phyloP scores from a whole-genome alignment of 1,140 invertebrate species.

The Aradophagus sp. region DNA sequence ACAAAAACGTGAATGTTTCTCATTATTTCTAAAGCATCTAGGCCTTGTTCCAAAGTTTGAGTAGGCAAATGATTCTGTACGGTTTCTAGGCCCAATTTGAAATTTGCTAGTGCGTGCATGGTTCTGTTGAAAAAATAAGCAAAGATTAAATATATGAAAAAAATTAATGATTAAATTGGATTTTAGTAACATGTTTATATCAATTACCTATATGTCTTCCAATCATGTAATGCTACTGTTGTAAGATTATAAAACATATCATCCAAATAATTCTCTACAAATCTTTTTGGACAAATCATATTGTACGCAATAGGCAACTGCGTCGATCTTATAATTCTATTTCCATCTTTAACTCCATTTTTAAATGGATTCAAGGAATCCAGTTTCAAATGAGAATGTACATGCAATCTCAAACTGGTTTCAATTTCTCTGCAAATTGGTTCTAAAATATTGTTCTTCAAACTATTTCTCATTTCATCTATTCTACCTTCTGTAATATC shows the following conservation, averaged over 20 bases:
- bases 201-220: slow-evolving; percentile 82
- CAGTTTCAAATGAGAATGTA: slow-evolving; percentile 91
- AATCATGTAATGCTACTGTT: slow-evolving; percentile 97
- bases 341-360: slow-evolving; percentile 71
- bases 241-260: slow-evolving; percentile 98
- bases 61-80: slow-evolving; percentile 95
- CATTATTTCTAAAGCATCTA: slow-evolving; percentile 99
- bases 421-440: slow-evolving; percentile 91
- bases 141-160: too few species aligned
- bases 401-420: slow-evolving; percentile 91
- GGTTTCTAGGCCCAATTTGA: slow-evolving; percentile 88
- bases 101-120: slow-evolving; percentile 93
- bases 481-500: slow-evolving; percentile 58
- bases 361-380: slow-evolving; percentile 86
- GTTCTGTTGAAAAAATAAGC: slow-evolving; percentile 82
- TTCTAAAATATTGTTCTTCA: slow-evolving; percentile 79
- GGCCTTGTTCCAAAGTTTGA: slow-evolving; percentile 96
- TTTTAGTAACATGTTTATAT: too few species aligned
- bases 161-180: too few species aligned
- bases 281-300: slow-evolving; percentile 66
- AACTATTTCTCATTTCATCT: slow-evolving; percentile 55
- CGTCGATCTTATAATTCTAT: slow-evolving; percentile 59
- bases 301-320: slow-evolving; percentile 61
- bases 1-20: slow-evolving; percentile 97
- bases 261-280: slow-evolving; percentile 93